Percentiles rank a stretch among this genome's conserved stretches.
Evolutionary conservation across 2,797 vertebrate genomes (phyloP).

Genomic region (Manis javanica): DNA sequence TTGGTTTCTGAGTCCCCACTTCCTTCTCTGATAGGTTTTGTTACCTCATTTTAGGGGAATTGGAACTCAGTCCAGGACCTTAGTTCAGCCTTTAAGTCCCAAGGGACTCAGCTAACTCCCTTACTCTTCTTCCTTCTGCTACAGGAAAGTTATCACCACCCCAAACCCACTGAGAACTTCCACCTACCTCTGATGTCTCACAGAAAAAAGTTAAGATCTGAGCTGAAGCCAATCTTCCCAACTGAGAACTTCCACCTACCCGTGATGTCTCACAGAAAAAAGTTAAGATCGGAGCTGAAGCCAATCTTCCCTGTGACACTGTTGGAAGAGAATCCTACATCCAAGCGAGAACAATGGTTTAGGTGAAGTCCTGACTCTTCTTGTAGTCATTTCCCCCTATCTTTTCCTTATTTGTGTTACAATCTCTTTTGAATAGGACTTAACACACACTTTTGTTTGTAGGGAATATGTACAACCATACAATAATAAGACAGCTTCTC

Average conservation of each 20-base stretch:
- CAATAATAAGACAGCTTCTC: neutral
- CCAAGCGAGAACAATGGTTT: constrained; percentile 72
- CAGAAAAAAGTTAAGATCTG: constrained; percentile 26
- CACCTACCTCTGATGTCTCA: constrained; percentile 9
- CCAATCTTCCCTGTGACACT: constrained; percentile 42
- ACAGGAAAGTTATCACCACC: constrained; percentile 42
- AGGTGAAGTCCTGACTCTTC: constrained; percentile 62
- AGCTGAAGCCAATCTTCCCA: constrained; percentile 45
- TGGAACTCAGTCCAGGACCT: neutral
- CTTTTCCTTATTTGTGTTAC: neutral
- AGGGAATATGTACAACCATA: neutral
- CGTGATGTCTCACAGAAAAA: constrained; percentile 34
- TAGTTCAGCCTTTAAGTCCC: neutral
- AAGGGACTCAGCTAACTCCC: neutral
- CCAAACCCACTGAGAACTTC: neutral
- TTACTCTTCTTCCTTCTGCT: neutral
- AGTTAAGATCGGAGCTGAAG: constrained; percentile 24
- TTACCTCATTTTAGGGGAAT: neutral
- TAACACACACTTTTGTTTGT: neutral
- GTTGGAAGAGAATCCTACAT: neutral
- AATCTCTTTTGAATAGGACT: neutral
- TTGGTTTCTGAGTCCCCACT: neutral
- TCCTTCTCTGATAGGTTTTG: neutral
- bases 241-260: neutral
- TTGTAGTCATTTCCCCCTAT: neutral